phyloP scores from a whole-genome alignment of 2,888 invertebrate genomes.

The Drosophila neoperkinsi region DNA sequence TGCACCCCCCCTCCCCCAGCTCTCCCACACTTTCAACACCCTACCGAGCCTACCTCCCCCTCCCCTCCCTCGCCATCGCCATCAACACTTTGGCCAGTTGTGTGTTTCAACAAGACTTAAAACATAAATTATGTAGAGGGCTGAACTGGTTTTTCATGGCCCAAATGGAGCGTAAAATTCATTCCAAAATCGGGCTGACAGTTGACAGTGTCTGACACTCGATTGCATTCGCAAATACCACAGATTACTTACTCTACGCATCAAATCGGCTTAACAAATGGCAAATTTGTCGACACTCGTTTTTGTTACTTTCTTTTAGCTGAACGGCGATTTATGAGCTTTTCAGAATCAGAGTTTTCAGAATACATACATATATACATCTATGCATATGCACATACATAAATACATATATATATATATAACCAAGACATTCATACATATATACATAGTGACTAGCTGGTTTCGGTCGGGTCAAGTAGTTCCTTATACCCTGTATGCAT shows the following conservation, averaged over 20 bases:
- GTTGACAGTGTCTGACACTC: conserved; percentile 35
- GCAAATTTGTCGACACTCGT: conserved; percentile 7
- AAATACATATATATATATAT: background rate
- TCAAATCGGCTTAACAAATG: conserved; percentile 34
- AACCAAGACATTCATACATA: background rate
- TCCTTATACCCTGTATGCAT: background rate
- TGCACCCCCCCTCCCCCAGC: background rate
- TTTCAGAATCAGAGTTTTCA: background rate
- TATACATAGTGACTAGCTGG: background rate
- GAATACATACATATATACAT: background rate
- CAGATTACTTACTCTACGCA: conserved; percentile 21
- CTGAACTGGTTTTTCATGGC: conserved; percentile 1
- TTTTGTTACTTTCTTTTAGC: conserved; percentile 4
- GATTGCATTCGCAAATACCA: conserved; percentile 30
- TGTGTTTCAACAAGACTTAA: conserved; percentile 72
- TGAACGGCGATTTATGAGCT: conserved; percentile 26
- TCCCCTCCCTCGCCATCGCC: background rate
- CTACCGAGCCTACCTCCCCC: conserved; percentile 1
- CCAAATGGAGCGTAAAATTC: conserved; percentile 67
- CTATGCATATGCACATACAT: background rate
- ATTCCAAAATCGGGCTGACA: conserved; percentile 58
- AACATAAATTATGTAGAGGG: conserved; percentile 63
- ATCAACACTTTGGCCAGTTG: conserved; percentile 16
- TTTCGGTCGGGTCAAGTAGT: background rate
- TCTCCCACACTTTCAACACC: background rate